phyloP scores from a whole-genome alignment of 2,113 vertebrate genomes.

The Platycercus adscitus region DNA sequence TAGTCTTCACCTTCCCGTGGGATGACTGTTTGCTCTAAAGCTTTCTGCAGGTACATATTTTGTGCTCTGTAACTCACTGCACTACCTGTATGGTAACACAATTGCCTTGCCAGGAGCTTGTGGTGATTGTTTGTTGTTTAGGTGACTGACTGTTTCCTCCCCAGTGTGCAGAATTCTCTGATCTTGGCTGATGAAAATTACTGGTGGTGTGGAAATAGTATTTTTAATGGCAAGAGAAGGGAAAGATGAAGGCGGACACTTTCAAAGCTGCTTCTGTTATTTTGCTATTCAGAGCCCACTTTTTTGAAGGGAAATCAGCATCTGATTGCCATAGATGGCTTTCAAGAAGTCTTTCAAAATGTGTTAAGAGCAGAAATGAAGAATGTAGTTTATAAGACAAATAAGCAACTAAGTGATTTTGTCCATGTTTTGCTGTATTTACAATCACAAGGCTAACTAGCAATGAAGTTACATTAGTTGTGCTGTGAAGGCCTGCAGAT shows the following conservation, averaged over 20 bases:
- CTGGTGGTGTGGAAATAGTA: not conserved
- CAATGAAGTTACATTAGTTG: not conserved
- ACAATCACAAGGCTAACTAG: not conserved
- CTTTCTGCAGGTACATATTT: not conserved
- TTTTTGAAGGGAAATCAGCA: not conserved
- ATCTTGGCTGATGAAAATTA: not conserved
- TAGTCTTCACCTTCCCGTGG: conserved; percentile 26
- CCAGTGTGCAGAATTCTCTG: not conserved
- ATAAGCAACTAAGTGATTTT: not conserved
- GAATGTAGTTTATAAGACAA: not conserved
- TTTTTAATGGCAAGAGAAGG: not conserved
- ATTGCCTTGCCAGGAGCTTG: not conserved
- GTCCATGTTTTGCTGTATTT: not conserved
- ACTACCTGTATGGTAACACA: not conserved
- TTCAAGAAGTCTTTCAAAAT: not conserved
- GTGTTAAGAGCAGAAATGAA: not conserved
- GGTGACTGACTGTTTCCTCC: not conserved
- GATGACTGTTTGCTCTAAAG: not conserved
- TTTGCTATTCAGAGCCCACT: not conserved
- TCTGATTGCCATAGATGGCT: not conserved
- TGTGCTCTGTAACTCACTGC: not conserved
- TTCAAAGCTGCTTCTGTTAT: not conserved
- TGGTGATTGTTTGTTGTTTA: not conserved
- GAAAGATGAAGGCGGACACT: not conserved
- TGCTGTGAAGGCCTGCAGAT: not conserved